Evolutionary conservation across 1,140 invertebrate genomes (phyloP).

Genomic region (Globodera rostochiensis): DNA sequence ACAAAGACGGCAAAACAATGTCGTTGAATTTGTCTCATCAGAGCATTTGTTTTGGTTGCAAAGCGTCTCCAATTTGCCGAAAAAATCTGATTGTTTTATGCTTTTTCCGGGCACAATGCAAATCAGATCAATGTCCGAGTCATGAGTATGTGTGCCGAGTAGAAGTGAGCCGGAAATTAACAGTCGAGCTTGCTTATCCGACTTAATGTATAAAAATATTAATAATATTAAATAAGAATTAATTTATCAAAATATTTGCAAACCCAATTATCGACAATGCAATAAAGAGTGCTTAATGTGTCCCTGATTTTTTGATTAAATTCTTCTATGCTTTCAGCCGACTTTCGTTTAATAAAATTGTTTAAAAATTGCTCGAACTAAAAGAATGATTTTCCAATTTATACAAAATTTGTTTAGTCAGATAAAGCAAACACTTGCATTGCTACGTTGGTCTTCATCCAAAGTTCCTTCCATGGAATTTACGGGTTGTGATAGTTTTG

Average conservation of each 20-base stretch:
- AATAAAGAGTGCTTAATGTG: too few species aligned
- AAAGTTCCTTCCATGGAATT: neutral
- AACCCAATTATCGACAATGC: too few species aligned
- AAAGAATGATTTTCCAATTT: neutral
- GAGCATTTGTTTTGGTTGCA: neutral
- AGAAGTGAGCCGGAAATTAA: neutral
- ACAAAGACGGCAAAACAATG: neutral
- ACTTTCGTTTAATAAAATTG: too few species aligned
- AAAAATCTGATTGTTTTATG: neutral
- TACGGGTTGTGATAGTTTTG: neutral
- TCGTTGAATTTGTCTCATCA: neutral
- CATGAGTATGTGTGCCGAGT: neutral
- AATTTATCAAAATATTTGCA: neutral
- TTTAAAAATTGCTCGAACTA: neutral
- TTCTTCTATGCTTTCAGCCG: too few species aligned
- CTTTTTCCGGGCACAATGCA: neutral
- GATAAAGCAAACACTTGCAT: neutral
- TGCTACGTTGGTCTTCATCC: neutral
- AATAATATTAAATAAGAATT: neutral
- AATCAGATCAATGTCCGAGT: neutral
- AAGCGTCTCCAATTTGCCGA: neutral
- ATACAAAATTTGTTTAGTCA: neutral
- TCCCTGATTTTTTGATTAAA: too few species aligned
- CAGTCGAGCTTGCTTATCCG: neutral
- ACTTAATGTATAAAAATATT: neutral